Conservation (phyloP, 2,797 vertebrate genomes). For the Graptemys geographica region DNA sequence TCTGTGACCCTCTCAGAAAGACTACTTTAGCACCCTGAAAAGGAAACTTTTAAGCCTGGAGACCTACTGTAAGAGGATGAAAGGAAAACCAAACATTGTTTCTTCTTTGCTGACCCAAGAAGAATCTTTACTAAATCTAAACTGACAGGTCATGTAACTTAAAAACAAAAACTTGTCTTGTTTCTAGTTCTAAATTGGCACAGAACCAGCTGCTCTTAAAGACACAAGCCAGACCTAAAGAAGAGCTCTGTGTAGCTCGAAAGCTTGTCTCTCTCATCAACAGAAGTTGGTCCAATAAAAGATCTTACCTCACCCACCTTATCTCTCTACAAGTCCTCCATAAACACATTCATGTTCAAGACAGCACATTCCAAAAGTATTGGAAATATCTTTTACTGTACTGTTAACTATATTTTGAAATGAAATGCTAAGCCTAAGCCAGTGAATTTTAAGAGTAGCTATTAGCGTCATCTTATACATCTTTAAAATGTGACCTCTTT, state of each 20-base stretch:
- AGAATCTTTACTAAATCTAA: not conserved
- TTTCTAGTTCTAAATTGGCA: not conserved
- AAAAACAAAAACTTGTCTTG: not conserved
- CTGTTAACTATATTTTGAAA: not conserved
- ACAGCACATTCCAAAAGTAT: not conserved
- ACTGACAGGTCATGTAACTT: not conserved
- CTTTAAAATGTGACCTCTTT: not conserved
- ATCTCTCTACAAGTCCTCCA: not conserved
- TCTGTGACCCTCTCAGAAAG: conserved; percentile 9
- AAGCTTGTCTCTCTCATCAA: not conserved
- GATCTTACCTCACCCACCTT: not conserved
- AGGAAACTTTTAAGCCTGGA: not conserved
- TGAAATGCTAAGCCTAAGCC: not conserved
- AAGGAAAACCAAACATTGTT: not conserved
- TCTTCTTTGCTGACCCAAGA: not conserved
- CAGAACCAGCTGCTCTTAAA: not conserved
- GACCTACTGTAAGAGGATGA: conserved; percentile 2
- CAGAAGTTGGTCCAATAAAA: not conserved
- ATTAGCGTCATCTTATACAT: not conserved
- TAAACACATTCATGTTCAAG: not conserved
- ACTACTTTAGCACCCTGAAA: not conserved
- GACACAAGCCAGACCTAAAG: not conserved
- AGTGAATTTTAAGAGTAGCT: not conserved
- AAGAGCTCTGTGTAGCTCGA: not conserved
- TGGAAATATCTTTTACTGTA: not conserved